Conservation (phyloP, 2,113 vertebrate species). For the Clarias macrocephalus region DNA sequence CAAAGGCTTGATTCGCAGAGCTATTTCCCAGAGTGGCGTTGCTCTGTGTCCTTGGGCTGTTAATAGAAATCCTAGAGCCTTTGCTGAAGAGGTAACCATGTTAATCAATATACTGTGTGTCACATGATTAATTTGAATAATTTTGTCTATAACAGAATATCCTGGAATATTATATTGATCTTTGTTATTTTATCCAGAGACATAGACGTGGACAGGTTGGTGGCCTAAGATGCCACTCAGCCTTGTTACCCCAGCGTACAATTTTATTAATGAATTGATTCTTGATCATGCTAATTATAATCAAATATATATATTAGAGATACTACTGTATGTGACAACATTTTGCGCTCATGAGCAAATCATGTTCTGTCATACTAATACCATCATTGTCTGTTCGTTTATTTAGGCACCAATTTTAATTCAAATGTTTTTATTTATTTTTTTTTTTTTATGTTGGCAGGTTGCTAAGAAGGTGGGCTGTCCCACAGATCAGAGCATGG, state of each 20-base stretch:
- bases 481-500: constrained; percentile 72
- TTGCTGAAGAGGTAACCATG: constrained; percentile 75
- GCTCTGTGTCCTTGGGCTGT: constrained; percentile 83
- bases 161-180: background rate
- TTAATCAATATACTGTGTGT: background rate
- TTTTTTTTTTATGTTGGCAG: constrained; percentile 62
- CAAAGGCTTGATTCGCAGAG: constrained; percentile 84
- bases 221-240: background rate
- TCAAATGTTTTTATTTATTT: background rate
- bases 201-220: background rate
- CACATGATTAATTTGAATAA: background rate
- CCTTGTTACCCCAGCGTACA: background rate
- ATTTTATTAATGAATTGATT: background rate
- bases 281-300: background rate
- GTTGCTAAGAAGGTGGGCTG: constrained; percentile 82
- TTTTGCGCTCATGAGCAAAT: background rate
- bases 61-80: constrained; percentile 77
- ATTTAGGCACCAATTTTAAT: background rate
- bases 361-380: background rate
- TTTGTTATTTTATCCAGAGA: background rate
- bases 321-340: background rate
- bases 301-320: background rate
- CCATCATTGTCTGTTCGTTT: background rate
- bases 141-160: background rate
- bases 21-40: constrained; percentile 90